Evolutionary conservation across 2,888 invertebrate species (phyloP), one percentile per base, ranked within the genome.

Genomic region (Adelognathus sp.): DNA sequence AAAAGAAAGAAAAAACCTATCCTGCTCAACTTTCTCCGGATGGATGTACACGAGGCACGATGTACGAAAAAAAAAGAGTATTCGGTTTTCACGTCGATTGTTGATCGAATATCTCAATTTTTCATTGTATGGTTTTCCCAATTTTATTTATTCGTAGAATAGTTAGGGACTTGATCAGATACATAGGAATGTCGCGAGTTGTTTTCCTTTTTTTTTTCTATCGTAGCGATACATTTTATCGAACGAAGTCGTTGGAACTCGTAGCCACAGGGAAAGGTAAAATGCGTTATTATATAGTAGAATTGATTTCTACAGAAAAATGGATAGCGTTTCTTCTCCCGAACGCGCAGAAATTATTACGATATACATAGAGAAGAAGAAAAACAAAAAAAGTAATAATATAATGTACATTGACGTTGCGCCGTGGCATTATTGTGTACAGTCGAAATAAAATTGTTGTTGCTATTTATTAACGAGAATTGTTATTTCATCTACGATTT

Each of bases 401-500:
- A 66, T 73, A 63, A 71, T 78, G 72, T 75, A 81, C 69, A 81
- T 75, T 71, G 56, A 75, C 60, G 58, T 71, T 54, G 73, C 61
- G 71, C 66, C 31, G 58, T 66, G 56, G 52, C 71, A 71, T 81
- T 76, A 80, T 80, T 74, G 41, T 79, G 80, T 82, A 81, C 76
- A 82, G 79, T 74, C 66, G 75, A 60, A 75, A 81, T 80, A 78
- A 79, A 78, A 72, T 79, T 80, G 80, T 82, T 81, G 78, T 81
- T 82, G 78, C 61, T 81, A 82, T 73, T 81, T 77, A 76, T 72
- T 54, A 46, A 24, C 16, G 24, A 2, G n/a, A 11, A 7, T 29
- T 9, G 2, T 41, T 46, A 36, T 29, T 29, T 46, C n/a, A n/a
- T n/a, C n/a, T n/a, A n/a, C n/a, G n/a, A n/a, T n/a, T n/a, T n/a